Conservation (phyloP, 2,797 vertebrate genomes). For the Fundulus diaphanus region DNA sequence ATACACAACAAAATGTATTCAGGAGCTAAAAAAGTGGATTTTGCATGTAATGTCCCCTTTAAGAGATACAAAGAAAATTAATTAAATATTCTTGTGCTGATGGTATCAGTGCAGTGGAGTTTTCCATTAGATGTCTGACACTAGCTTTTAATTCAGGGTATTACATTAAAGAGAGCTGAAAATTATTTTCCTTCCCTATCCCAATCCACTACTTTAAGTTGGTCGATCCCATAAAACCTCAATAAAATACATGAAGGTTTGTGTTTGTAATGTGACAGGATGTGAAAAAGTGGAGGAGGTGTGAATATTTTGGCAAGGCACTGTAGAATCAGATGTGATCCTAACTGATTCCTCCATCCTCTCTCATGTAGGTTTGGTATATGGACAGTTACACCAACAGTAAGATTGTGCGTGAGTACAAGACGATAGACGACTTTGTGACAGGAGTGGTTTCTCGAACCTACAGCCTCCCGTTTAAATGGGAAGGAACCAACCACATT, state of each 20-base stretch:
- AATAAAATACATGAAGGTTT: not conserved
- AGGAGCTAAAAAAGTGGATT: too few species aligned
- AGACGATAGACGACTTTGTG: constrained; percentile 91
- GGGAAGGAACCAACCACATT: constrained; percentile 98
- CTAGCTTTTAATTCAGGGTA: not conserved
- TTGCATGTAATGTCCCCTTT: too few species aligned
- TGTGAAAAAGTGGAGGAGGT: not conserved
- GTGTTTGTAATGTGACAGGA: not conserved
- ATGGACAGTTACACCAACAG: constrained; percentile 99
- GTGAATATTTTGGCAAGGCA: not conserved
- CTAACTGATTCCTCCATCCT: constrained; percentile 23
- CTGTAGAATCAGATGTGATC: not conserved
- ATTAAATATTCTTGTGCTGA: not conserved
- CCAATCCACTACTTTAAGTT: not conserved
- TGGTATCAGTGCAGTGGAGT: not conserved
- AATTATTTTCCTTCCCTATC: not conserved
- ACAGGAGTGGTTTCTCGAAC: constrained; percentile 92
- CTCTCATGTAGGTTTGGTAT: constrained; percentile 91
- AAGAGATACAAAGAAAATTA: not conserved
- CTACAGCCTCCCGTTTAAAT: constrained; percentile 97
- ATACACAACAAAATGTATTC: too few species aligned
- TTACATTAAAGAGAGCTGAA: not conserved
- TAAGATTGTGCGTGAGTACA: constrained; percentile 96
- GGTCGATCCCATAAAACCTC: not conserved
- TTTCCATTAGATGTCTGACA: not conserved